Conservation (phyloP, 2,113 vertebrate genomes). For the Thermophis baileyi region DNA sequence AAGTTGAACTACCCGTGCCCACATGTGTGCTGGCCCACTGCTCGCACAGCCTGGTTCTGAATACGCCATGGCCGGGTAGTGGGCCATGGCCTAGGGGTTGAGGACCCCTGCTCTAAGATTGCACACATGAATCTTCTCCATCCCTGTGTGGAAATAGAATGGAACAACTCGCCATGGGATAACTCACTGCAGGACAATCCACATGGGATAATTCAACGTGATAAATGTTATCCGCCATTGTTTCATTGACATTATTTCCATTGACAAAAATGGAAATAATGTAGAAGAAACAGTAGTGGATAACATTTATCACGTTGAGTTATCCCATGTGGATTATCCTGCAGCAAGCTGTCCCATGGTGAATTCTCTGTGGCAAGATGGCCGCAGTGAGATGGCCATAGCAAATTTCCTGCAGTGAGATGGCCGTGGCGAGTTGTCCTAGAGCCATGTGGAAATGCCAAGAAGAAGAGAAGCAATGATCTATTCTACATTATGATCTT, state of each 20-base stretch:
- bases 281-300: neutral
- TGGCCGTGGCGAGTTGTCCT: neutral
- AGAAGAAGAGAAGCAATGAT: neutral
- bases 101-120: neutral
- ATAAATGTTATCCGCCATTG: neutral
- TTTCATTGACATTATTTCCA: neutral
- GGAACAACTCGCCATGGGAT: neutral
- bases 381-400: neutral
- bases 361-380: neutral
- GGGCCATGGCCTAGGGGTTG: neutral
- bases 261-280: neutral
- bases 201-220: neutral
- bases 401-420: neutral
- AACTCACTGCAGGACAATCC: neutral
- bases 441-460: neutral
- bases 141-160: neutral
- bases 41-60: neutral
- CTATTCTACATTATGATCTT: neutral
- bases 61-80: neutral
- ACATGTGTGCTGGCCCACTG: neutral
- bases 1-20: neutral
- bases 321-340: neutral
- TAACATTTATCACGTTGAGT: neutral
- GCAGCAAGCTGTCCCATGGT: neutral
- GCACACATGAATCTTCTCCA: neutral